These are phyloP conservation scores for Paratrypauchen microcephalus DNA, from an alignment of 2,797 vertebrate species.

Conservation along the genomic window DNA sequence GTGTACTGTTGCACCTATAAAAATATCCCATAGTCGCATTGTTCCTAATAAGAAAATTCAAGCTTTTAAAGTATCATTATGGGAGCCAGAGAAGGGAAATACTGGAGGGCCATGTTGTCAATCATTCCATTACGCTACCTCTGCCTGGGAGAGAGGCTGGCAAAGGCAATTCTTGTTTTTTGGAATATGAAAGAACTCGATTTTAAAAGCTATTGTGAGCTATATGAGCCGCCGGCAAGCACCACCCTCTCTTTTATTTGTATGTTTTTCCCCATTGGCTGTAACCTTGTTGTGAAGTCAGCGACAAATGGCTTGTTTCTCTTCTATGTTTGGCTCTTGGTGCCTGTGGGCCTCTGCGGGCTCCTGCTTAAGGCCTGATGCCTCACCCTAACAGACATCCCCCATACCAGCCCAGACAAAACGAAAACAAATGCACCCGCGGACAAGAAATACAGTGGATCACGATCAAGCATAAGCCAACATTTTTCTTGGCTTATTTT, in stretches of 20 bases:
- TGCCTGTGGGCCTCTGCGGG: constrained; percentile 42
- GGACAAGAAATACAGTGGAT: constrained; percentile 18
- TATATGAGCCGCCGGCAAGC: constrained; percentile 23
- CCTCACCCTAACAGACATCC: constrained; percentile 35
- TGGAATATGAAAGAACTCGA: constrained; percentile 23
- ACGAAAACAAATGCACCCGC: constrained; percentile 41
- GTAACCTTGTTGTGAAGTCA: constrained; percentile 55
- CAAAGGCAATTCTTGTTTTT: constrained; percentile 28
- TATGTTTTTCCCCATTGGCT: constrained; percentile 31
- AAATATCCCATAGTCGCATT: neutral
- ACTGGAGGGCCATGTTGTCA: constrained; percentile 22
- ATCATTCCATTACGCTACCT: constrained; percentile 31
- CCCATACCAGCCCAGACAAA: constrained; percentile 36
- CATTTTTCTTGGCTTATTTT: neutral
- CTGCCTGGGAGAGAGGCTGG: constrained; percentile 24
- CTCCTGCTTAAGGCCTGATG: constrained; percentile 43
- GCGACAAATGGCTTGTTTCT: constrained; percentile 49
- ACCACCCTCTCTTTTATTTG: constrained; percentile 18
- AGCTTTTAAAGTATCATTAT: neutral
- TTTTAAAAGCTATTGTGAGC: constrained; percentile 32
- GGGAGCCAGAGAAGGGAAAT: constrained; percentile 5
- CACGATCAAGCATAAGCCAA: neutral
- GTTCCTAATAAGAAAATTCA: neutral
- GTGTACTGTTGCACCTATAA: neutral
- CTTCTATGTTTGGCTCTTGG: constrained; percentile 50